Conservation (phyloP, 2,113 vertebrate genomes). For the Salvelinus sp. region DNA sequence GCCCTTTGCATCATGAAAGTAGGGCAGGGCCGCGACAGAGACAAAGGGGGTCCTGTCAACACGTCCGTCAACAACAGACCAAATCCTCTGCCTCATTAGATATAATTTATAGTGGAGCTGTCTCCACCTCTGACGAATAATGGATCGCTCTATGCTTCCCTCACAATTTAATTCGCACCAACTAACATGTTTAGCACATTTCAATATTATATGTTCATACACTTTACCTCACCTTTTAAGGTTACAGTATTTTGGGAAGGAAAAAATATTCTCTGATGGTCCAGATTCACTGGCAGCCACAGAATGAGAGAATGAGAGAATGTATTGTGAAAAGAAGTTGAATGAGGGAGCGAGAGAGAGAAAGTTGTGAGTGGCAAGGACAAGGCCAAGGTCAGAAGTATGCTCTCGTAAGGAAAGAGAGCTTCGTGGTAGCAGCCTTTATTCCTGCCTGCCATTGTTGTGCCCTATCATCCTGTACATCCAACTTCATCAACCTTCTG, state of each 20-base stretch:
- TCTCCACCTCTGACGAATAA: no score
- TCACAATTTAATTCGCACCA: slow-evolving; percentile 16
- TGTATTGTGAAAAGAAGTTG: no score
- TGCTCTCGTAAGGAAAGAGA: slow-evolving; percentile 69
- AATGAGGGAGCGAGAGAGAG: neutral
- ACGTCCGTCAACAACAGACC: slow-evolving; percentile 37
- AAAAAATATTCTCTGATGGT: no score
- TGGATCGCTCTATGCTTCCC: slow-evolving; percentile 31
- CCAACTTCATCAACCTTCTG: slow-evolving; percentile 94
- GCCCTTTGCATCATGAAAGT: neutral
- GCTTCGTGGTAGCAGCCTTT: slow-evolving; percentile 76
- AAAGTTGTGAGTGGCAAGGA: slow-evolving; percentile 76
- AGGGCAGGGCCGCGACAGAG: no score
- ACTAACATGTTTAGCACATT: slow-evolving; percentile 7
- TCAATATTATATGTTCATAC: slow-evolving; percentile 25
- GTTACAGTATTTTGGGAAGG: slow-evolving; percentile 7
- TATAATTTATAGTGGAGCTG: slow-evolving; percentile 36
- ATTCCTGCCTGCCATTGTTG: slow-evolving; percentile 77
- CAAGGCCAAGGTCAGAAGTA: slow-evolving; percentile 81
- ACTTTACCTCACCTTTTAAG: slow-evolving; percentile 1
- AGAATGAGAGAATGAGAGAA: no score
- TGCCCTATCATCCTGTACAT: slow-evolving; percentile 83
- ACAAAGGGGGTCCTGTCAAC: neutral
- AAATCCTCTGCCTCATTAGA: slow-evolving; percentile 48
- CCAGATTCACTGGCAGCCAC: no score